Evolutionary conservation across 2,888 invertebrate genomes (phyloP).

Genomic region (Resseliella maxima): DNA sequence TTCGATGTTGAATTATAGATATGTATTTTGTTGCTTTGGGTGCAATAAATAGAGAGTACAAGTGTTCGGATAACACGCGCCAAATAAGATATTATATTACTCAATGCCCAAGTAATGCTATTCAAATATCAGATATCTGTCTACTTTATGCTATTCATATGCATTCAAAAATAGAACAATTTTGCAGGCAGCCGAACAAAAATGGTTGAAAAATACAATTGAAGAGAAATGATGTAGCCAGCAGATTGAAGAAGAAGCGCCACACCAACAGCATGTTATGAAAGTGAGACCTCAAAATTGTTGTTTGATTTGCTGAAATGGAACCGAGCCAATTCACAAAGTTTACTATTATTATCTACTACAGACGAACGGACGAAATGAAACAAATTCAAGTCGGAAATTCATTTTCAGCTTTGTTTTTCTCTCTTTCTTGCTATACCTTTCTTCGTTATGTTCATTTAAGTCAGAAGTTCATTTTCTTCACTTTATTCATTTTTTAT

Average conservation of each 20-base stretch:
- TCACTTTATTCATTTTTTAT: not conserved
- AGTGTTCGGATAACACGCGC: constrained; percentile 24
- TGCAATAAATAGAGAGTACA: constrained; percentile 18
- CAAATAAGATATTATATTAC: not conserved
- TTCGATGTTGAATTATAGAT: not conserved
- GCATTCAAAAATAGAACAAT: not conserved
- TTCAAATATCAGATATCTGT: not conserved
- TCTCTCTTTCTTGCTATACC: too few relatives aligned
- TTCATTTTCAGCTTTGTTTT: too few relatives aligned
- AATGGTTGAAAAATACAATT: not conserved
- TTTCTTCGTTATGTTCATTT: too few relatives aligned
- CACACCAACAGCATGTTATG: not conserved
- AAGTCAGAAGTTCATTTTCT: not conserved
- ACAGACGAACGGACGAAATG: too few relatives aligned
- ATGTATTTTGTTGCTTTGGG: not conserved
- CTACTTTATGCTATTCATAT: not conserved
- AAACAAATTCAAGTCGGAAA: not conserved
- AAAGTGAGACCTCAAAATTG: constrained; percentile 17
- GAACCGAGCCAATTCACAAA: not conserved
- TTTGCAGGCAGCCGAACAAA: not conserved
- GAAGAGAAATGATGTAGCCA: not conserved
- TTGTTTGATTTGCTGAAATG: not conserved
- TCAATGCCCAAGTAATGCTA: not conserved
- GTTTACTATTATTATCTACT: too few relatives aligned
- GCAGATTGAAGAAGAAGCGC: not conserved